phyloP scores from a whole-genome alignment of 2,888 invertebrate genomes.

The Thera obeliscata region DNA sequence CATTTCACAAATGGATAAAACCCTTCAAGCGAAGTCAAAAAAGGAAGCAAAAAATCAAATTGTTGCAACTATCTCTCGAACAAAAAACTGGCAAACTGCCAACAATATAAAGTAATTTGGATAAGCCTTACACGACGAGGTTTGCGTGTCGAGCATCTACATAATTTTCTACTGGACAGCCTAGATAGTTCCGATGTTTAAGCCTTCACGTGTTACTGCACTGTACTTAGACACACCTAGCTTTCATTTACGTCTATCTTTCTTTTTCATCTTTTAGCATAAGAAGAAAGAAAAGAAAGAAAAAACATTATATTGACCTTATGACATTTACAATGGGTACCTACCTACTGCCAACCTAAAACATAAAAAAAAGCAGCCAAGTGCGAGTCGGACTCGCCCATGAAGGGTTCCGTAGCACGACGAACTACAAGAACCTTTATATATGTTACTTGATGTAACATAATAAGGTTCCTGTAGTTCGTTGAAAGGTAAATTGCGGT shows the following conservation, averaged over 20 bases:
- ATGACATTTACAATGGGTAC: too few species aligned
- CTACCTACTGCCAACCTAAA: too few species aligned
- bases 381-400: too few species aligned
- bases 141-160: slow-evolving; percentile 49
- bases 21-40: slow-evolving; percentile 16
- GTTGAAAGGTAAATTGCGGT: too few species aligned
- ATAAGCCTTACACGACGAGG: slow-evolving; percentile 47
- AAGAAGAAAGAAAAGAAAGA: too few species aligned
- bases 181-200: slow-evolving; percentile 52
- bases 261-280: not conserved
- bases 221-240: slow-evolving; percentile 36
- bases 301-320: too few species aligned
- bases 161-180: slow-evolving; percentile 53
- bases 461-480: too few species aligned
- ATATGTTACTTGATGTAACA: too few species aligned
- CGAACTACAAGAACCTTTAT: too few species aligned
- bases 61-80: slow-evolving; percentile 37
- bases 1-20: slow-evolving; percentile 25
- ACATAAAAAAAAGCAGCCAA: too few species aligned
- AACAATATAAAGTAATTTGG: slow-evolving; percentile 45
- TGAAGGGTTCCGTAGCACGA: too few species aligned
- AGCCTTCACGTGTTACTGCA: slow-evolving; percentile 46
- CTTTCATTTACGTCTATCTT: not conserved
- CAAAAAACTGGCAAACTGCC: slow-evolving; percentile 43
- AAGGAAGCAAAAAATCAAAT: slow-evolving; percentile 28